A percentile compares a stretch with the other conserved stretches of the same genome.
phyloP scores from a whole-genome alignment of 2,888 invertebrate species.

The Sthenelais limicola region DNA sequence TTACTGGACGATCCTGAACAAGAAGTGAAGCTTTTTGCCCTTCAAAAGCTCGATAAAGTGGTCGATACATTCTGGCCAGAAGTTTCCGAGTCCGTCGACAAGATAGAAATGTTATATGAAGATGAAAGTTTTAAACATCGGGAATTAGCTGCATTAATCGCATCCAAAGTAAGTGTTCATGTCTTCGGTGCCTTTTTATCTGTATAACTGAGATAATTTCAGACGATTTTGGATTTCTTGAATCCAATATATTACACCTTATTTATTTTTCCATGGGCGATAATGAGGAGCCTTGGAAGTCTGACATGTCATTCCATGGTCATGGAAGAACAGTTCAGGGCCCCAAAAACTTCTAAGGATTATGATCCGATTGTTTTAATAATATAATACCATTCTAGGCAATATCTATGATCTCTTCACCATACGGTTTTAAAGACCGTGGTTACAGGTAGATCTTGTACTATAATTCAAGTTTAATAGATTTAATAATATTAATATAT shows the following conservation, averaged over 20 bases:
- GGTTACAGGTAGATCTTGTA: background rate
- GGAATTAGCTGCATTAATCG: slow-evolving; percentile 94
- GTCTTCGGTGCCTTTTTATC: background rate
- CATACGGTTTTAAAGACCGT: too few relatives aligned
- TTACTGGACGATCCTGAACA: slow-evolving; percentile 94
- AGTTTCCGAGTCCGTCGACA: slow-evolving; percentile 97
- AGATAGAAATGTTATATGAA: slow-evolving; percentile 97
- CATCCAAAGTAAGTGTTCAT: slow-evolving; percentile 81
- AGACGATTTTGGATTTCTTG: too few relatives aligned
- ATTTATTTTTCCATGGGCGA: too few relatives aligned
- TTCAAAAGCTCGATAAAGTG: slow-evolving; percentile 92
- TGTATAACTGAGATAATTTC: too few relatives aligned
- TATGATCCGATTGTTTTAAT: too few relatives aligned
- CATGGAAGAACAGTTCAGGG: too few relatives aligned
- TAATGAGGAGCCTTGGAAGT: too few relatives aligned
- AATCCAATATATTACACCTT: too few relatives aligned
- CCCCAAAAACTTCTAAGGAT: too few relatives aligned
- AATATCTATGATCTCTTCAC: too few relatives aligned
- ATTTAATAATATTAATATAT: background rate
- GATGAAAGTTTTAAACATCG: slow-evolving; percentile 89
- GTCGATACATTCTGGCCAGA: slow-evolving; percentile 99
- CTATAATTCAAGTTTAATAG: background rate
- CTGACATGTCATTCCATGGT: too few relatives aligned
- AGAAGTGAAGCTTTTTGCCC: slow-evolving; percentile 92
- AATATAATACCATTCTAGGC: too few relatives aligned